A percentile compares a stretch with the other conserved stretches of the same genome.
Conservation (phyloP, 2,113 vertebrate genomes). For the Seriola aureovittata region DNA sequence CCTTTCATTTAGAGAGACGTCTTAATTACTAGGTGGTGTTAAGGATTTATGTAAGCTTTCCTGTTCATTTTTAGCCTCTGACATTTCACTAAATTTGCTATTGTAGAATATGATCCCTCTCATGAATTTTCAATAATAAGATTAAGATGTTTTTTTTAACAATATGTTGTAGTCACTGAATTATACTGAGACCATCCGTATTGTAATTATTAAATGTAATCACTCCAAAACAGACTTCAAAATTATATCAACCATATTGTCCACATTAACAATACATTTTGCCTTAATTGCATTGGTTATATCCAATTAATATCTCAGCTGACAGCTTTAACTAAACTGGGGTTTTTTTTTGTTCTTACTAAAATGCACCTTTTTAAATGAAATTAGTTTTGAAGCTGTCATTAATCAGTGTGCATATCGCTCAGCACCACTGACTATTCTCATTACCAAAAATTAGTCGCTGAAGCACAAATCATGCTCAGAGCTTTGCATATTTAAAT, state of each 20-base stretch:
- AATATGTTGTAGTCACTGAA: slow-evolving; percentile 30
- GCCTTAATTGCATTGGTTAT: slow-evolving; percentile 42
- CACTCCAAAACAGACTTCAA: slow-evolving; percentile 45
- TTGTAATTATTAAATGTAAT: slow-evolving; percentile 64
- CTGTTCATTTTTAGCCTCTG: slow-evolving; percentile 37
- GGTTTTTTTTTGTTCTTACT: slow-evolving; percentile 15
- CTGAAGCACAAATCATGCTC: slow-evolving; percentile 43
- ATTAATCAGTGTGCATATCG: slow-evolving; percentile 56
- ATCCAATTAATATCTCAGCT: slow-evolving; percentile 49
- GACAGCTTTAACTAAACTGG: slow-evolving; percentile 12
- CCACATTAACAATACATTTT: slow-evolving; percentile 41
- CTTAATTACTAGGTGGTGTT: slow-evolving; percentile 63
- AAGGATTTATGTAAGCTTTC: slow-evolving; percentile 48
- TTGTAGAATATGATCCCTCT: slow-evolving; percentile 42
- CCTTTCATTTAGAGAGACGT: slow-evolving; percentile 46
- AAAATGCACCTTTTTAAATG: slow-evolving; percentile 34
- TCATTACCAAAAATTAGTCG: slow-evolving; percentile 38
- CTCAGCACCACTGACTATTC: slow-evolving; percentile 43
- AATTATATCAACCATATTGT: slow-evolving; percentile 35
- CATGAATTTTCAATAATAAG: slow-evolving; percentile 45
- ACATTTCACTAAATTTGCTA: slow-evolving; percentile 36
- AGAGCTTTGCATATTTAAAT: slow-evolving; percentile 47
- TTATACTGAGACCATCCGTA: slow-evolving; percentile 31
- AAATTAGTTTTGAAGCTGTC: slow-evolving; percentile 48
- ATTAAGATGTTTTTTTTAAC: slow-evolving; percentile 43